Evolutionary conservation across 2,797 vertebrate genomes (phyloP).

Genomic region (Enteromius mattozi): DNA sequence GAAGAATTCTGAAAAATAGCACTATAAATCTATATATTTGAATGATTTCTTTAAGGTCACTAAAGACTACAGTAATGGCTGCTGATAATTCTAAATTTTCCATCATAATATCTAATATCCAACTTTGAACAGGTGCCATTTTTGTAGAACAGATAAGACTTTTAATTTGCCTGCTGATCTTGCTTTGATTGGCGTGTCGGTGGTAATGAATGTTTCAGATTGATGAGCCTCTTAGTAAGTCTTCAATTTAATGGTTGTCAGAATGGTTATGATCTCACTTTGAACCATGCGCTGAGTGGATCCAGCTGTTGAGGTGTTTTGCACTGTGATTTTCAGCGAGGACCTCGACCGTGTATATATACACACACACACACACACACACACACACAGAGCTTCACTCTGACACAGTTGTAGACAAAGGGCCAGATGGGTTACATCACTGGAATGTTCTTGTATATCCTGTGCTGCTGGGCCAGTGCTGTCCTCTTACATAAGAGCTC

Average conservation of each 20-base stretch:
- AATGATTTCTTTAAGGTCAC: not conserved
- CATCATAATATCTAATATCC: not conserved
- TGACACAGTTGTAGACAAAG: conserved; percentile 62
- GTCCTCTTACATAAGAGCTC: conserved; percentile 70
- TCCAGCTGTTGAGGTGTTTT: conserved; percentile 51
- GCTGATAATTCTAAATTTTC: not conserved
- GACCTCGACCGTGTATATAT: not conserved
- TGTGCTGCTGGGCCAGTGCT: conserved; percentile 51
- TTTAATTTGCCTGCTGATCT: not conserved
- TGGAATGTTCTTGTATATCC: conserved; percentile 70
- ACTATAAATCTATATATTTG: not conserved
- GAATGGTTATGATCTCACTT: conserved; percentile 32
- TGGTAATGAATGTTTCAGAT: conserved; percentile 29
- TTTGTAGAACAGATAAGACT: not conserved
- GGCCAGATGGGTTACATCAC: conserved; percentile 77
- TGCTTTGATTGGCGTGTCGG: conserved; percentile 21
- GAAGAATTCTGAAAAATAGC: not conserved
- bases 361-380: conserved; percentile 15
- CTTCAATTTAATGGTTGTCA: conserved; percentile 36
- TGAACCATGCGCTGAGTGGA: conserved; percentile 8
- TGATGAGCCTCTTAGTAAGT: conserved; percentile 20
- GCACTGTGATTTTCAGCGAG: conserved; percentile 65
- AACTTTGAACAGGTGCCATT: not conserved
- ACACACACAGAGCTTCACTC: conserved; percentile 31
- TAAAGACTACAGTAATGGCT: not conserved